phyloP scores from a whole-genome alignment of 1,140 invertebrate genomes.

The Habropoda laboriosa region DNA sequence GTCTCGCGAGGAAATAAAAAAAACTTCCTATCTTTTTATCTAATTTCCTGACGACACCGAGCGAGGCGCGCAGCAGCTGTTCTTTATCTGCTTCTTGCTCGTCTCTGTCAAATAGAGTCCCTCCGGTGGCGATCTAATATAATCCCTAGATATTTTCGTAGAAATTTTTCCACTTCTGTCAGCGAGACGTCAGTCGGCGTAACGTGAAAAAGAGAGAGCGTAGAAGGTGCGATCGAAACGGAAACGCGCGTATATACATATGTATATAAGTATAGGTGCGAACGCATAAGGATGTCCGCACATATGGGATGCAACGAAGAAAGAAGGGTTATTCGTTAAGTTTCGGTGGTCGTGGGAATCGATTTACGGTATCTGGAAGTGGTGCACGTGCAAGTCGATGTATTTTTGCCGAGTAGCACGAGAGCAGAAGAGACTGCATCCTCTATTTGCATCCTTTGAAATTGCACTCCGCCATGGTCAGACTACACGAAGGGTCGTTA shows the following conservation, averaged over 20 bases:
- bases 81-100: constrained; percentile 34
- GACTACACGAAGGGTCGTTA: constrained; percentile 5
- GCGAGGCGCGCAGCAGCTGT: constrained; percentile 27
- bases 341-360: constrained; percentile 59
- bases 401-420: constrained; percentile 58
- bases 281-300: constrained; percentile 7
- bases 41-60: constrained; percentile 41
- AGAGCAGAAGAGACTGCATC: constrained; percentile 33
- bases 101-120: neutral
- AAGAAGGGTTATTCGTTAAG: constrained; percentile 37
- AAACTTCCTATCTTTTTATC: constrained; percentile 38
- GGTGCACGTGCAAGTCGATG: constrained; percentile 51
- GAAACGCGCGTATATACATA: too few relatives aligned
- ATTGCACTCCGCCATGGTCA: constrained; percentile 2
- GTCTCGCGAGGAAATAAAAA: constrained; percentile 7
- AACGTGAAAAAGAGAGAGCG: neutral
- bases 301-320: constrained; percentile 35
- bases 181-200: neutral
- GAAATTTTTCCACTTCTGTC: neutral
- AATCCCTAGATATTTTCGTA: neutral
- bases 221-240: neutral
- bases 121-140: neutral
- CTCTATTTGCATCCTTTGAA: constrained; percentile 61
- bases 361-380: constrained; percentile 57
- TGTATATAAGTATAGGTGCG: neutral